Evolutionary conservation across 2,113 vertebrate species (phyloP).

Genomic region (Myanophis thanlyinensis): DNA sequence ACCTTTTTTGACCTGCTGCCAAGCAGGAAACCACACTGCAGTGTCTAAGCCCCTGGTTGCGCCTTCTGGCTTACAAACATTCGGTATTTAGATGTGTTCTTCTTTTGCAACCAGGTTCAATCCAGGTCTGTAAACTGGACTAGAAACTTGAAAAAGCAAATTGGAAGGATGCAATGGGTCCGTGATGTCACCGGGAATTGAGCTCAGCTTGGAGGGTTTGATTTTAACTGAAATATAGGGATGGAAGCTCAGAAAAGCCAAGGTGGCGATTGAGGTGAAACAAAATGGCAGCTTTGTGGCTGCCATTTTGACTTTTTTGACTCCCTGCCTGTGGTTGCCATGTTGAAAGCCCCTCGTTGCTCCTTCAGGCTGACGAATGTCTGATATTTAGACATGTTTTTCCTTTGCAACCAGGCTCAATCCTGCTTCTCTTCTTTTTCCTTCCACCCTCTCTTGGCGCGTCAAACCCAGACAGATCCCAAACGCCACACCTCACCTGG

Average conservation of each 20-base stretch:
- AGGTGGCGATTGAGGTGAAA: neutral
- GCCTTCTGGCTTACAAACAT: neutral
- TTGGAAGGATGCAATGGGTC: neutral
- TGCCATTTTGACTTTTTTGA: neutral
- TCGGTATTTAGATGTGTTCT: neutral
- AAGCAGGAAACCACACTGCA: neutral
- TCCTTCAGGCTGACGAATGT: neutral
- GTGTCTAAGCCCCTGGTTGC: accelerated
- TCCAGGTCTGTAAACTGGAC: neutral
- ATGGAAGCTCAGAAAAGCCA: neutral
- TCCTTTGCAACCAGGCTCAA: neutral
- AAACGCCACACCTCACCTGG: neutral
- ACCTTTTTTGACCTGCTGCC: no score
- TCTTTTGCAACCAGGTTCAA: neutral
- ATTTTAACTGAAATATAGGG: neutral
- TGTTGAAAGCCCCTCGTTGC: no score
- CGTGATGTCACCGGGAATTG: neutral
- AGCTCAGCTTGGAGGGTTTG: neutral
- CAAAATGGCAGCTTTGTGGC: neutral
- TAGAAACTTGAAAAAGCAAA: neutral
- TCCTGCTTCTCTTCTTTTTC: neutral
- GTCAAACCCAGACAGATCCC: neutral
- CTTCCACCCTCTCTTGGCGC: neutral
- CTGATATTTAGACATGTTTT: neutral
- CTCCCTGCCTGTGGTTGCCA: neutral